Conservation (phyloP, 1,140 invertebrate genomes). For the Zaprionus camerounensis region DNA sequence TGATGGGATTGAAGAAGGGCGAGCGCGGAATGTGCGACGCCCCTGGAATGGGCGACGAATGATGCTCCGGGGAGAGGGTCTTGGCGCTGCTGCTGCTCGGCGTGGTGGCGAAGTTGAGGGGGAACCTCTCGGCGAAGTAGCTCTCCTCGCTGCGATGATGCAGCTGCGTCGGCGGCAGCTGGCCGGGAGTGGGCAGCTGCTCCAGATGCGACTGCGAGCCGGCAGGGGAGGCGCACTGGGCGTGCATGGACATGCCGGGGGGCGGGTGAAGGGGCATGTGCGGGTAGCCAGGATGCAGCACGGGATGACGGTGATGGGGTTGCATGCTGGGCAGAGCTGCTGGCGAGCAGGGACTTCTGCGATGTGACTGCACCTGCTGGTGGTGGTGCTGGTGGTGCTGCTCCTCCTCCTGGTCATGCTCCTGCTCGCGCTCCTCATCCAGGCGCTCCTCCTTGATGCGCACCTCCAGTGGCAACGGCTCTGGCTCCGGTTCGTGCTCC, state of each 20-base stretch:
- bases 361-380: neutral
- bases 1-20: constrained; percentile 82
- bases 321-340: constrained; percentile 4
- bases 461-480: constrained; percentile 60
- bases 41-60: neutral
- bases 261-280: constrained; percentile 76
- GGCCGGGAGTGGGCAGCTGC: constrained; percentile 85
- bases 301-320: constrained; percentile 18
- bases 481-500: constrained; percentile 42
- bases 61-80: constrained; percentile 74
- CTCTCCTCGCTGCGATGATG: constrained; percentile 78
- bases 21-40: constrained; percentile 84
- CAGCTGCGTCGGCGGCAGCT: constrained; percentile 87
- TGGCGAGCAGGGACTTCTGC: constrained; percentile 30
- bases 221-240: constrained; percentile 83
- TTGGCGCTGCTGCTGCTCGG: constrained; percentile 1
- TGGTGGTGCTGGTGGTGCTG: neutral
- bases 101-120: constrained; percentile 69
- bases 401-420: constrained; percentile 17
- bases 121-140: constrained; percentile 85
- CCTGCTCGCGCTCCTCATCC: constrained; percentile 45
- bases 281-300: constrained; percentile 43
- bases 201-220: constrained; percentile 85
- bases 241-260: constrained; percentile 55
- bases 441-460: constrained; percentile 76